These are phyloP conservation scores for Imbricaverruca yamaguchii DNA, from an alignment of 2,888 invertebrate species.

Conservation along the genomic window DNA sequence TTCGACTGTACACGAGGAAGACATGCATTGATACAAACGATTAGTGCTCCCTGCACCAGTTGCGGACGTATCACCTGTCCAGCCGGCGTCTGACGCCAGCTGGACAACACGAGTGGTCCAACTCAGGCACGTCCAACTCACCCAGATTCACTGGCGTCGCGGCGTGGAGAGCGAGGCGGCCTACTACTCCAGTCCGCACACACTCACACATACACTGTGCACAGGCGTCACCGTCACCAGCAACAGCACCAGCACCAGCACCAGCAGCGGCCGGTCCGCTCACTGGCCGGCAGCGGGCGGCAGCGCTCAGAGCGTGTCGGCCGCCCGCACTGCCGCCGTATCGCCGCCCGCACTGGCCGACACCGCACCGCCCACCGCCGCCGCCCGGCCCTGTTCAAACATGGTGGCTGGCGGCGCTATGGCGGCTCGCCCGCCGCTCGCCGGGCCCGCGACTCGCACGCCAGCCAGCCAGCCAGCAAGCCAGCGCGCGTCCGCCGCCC, in stretches of 20 bases:
- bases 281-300: background rate
- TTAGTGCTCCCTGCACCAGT: too few species aligned
- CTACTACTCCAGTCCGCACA: background rate
- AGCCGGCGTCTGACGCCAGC: too few species aligned
- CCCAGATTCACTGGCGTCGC: background rate
- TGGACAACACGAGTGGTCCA: too few species aligned
- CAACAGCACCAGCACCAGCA: too few species aligned
- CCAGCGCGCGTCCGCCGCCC: background rate
- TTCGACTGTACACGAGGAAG: too few species aligned
- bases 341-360: background rate
- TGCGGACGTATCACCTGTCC: too few species aligned
- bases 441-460: background rate
- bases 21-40: too few species aligned
- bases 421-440: background rate
- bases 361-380: background rate
- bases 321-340: background rate
- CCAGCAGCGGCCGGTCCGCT: too few species aligned
- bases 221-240: background rate
- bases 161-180: too few species aligned
- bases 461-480: background rate
- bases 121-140: background rate
- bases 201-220: background rate
- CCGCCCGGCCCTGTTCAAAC: conserved; percentile 9
- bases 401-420: conserved; percentile 7
- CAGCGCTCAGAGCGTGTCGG: background rate